phyloP scores from a whole-genome alignment of 2,797 vertebrate species.

The Amazonetta brasiliensis region DNA sequence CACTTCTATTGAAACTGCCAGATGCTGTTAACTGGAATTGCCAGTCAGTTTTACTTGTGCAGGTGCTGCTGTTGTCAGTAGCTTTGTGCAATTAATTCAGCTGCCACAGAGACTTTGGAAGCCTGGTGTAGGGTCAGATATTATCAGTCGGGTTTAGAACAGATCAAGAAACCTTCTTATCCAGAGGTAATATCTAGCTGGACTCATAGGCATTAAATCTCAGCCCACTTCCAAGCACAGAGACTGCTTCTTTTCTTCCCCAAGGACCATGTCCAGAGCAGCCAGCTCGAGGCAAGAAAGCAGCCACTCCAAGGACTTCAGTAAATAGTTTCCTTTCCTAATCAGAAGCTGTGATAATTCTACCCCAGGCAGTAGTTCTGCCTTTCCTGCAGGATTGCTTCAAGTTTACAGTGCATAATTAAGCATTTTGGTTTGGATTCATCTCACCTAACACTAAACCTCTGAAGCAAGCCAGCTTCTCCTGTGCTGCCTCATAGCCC shows the following conservation, averaged over 20 bases:
- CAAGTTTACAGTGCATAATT: background rate
- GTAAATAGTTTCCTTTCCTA: background rate
- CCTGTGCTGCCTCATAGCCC: background rate
- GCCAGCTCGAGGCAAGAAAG: background rate
- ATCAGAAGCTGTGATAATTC: background rate
- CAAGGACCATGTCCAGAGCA: accelerated
- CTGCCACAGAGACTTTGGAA: constrained; percentile 26
- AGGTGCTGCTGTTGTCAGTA: constrained; percentile 45
- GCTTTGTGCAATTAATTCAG: constrained; percentile 54
- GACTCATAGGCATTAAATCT: background rate
- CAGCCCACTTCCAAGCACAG: background rate
- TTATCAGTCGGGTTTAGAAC: background rate
- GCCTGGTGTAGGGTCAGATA: constrained; percentile 7
- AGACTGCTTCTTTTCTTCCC: background rate
- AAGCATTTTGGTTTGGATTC: background rate
- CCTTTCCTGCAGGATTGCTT: background rate
- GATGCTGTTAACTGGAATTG: constrained; percentile 48
- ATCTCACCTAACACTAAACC: background rate
- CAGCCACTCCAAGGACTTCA: background rate
- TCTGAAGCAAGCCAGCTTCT: background rate
- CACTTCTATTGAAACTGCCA: constrained; percentile 54
- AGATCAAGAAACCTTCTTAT: background rate
- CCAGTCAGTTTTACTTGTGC: constrained; percentile 15
- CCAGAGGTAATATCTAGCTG: background rate
- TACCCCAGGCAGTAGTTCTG: background rate